Base-by-base conservation (phyloP, 2,797 vertebrate genomes). In the Adrianichthys oophorus region DNA sequence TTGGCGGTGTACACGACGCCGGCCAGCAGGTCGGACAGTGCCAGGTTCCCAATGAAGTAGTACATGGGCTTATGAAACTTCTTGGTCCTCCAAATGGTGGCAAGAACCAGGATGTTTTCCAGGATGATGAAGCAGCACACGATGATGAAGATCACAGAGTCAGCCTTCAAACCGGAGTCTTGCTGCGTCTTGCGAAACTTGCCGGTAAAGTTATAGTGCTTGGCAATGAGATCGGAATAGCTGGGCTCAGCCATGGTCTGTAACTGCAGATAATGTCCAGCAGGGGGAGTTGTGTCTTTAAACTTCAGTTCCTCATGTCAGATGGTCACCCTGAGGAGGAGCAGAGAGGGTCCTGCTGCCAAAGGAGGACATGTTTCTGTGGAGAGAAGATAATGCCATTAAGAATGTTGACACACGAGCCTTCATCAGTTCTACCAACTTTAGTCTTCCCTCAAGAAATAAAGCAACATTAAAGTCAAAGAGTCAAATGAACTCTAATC, bases 51-150 rank as follows among this genome's bases (percentile, higher is more conserved):
- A 14, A 99, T 98, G 82, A 99, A 99, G 86, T 98, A 98, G 87
- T 97, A 99, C 96, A 98, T 98, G 61, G 97, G 96, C 62, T 96
- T 94, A 90, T 98, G 97, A 84, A 99, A 98, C 83, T 98, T 98
- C 93, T 98, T 98, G 87, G 96, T 99, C 79, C 95, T 95, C 96
- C 96, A 98, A 72, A 99, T 98, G 63, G 97, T 98, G 66, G 96
- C 87, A 71, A 99, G 89, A 44, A 99, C 97, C 71, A 99, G 91
- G 56, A 98, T 82, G 76, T 99, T 99, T 88, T 98, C 97, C 23
- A 98, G 78, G 74, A 98, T 95, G 86, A 99, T 99, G 78, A 96
- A 94, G 89, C 96, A 96, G 86, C 97, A 99, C 65, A 98, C 95
- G 7, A 96, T 91, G 78, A 99, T 98, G 89, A 99, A 98, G 67